Conservation (phyloP, 2,888 invertebrate genomes). For the Hirtodrosophila histrioides region DNA sequence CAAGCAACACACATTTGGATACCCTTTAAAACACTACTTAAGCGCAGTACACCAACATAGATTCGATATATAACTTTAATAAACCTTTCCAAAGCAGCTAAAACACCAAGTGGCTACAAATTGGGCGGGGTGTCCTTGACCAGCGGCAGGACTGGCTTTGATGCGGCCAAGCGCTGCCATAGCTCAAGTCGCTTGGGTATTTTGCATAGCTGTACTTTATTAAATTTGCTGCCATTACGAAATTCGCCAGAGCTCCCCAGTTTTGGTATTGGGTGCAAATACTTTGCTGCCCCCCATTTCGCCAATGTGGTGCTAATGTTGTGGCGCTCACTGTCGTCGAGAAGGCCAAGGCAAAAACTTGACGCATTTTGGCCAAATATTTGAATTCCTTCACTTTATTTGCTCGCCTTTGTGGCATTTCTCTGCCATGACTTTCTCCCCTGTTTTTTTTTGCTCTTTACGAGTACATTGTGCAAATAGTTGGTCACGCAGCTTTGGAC, state of each 20-base stretch:
- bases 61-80: constrained; percentile 47
- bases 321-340: constrained; percentile 31
- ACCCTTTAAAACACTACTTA: constrained; percentile 15
- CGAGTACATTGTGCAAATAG: constrained; percentile 42
- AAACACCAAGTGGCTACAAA: constrained; percentile 6
- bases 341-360: constrained; percentile 50
- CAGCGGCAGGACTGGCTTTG: constrained; percentile 51
- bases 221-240: constrained; percentile 69
- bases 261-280: constrained; percentile 41
- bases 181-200: constrained; percentile 17
- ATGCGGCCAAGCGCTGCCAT: constrained; percentile 50
- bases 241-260: constrained; percentile 29
- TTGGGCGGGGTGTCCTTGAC: constrained; percentile 51
- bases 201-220: constrained; percentile 71
- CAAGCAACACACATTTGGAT: background rate
- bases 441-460: background rate
- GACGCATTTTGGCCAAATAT: constrained; percentile 76
- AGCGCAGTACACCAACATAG: constrained; percentile 69
- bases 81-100: constrained; percentile 37
- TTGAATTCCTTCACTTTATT: constrained; percentile 64
- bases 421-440: background rate
- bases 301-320: constrained; percentile 32
- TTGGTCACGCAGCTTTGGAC: constrained; percentile 38
- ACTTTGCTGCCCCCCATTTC: constrained; percentile 32
- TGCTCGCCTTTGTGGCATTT: constrained; percentile 50